Evolutionary conservation across 2,797 vertebrate species (phyloP).

Genomic region (Darevskia nairensis): DNA sequence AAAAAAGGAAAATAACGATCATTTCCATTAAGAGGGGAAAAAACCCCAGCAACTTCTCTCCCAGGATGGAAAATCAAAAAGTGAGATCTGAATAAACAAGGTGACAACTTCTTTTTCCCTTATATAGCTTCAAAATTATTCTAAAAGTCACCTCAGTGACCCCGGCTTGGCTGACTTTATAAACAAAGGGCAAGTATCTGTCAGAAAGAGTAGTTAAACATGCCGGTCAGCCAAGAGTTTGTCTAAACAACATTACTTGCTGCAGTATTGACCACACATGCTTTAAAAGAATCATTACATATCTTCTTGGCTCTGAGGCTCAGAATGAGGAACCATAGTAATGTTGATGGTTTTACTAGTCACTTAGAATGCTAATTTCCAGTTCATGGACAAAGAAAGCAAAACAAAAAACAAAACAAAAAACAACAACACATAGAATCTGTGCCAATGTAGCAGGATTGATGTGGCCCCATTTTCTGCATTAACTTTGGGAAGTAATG

Average conservation of each 20-base stretch:
- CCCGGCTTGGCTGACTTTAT: background rate
- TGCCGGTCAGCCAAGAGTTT: constrained; percentile 23
- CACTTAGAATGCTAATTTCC: constrained; percentile 20
- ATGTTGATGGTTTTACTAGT: background rate
- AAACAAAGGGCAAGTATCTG: constrained; percentile 20
- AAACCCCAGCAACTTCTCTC: background rate
- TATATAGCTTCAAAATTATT: constrained; percentile 27
- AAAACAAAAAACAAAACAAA: background rate
- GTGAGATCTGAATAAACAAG: background rate
- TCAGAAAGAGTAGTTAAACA: background rate
- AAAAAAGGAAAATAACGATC: constrained; percentile 5
- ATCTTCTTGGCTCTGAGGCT: constrained; percentile 3
- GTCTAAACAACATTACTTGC: constrained; percentile 26
- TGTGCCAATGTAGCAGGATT: background rate
- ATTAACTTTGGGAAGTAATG: background rate
- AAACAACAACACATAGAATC: background rate
- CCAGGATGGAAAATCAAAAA: background rate
- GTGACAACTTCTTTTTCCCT: background rate
- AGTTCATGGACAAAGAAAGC: background rate
- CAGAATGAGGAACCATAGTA: constrained; percentile 21
- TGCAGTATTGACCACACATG: background rate
- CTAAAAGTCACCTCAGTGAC: background rate
- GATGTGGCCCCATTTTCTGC: background rate
- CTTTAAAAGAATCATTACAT: constrained; percentile 32
- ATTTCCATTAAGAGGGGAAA: background rate